phyloP scores from a whole-genome alignment of 2,888 invertebrate genomes.

The Mantis religiosa region DNA sequence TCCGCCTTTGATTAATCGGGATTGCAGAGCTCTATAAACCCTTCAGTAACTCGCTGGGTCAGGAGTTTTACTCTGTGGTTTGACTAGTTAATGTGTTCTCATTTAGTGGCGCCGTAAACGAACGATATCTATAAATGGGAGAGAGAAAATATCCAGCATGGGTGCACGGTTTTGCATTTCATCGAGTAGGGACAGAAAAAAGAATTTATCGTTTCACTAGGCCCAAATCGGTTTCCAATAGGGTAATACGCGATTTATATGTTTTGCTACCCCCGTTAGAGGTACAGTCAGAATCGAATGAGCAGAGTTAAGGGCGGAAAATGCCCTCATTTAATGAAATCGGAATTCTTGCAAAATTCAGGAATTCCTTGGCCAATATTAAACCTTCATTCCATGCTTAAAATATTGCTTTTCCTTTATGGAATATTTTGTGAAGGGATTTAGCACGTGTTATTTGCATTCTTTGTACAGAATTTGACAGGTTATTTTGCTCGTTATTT shows the following conservation, averaged over 20 bases:
- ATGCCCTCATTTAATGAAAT: not conserved
- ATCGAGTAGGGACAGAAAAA: not conserved
- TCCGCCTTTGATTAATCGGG: no score
- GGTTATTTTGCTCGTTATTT: no score
- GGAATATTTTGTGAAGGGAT: not conserved
- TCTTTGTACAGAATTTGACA: not conserved
- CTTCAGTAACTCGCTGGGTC: not conserved
- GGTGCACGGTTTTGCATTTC: not conserved
- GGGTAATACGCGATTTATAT: not conserved
- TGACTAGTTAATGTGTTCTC: not conserved
- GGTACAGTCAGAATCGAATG: not conserved
- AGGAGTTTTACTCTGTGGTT: not conserved
- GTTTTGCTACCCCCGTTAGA: not conserved
- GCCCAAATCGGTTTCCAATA: not conserved
- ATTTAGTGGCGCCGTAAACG: not conserved
- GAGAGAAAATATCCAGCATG: not conserved
- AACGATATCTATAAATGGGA: not conserved
- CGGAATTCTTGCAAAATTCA: not conserved
- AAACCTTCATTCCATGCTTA: not conserved
- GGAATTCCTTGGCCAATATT: not conserved
- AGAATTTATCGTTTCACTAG: not conserved
- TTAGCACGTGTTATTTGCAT: not conserved
- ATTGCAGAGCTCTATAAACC: not conserved
- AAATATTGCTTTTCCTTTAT: not conserved
- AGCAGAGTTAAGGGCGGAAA: no score